Conservation (phyloP, 2,888 invertebrate species). For the Tubulanus polymorphus region DNA sequence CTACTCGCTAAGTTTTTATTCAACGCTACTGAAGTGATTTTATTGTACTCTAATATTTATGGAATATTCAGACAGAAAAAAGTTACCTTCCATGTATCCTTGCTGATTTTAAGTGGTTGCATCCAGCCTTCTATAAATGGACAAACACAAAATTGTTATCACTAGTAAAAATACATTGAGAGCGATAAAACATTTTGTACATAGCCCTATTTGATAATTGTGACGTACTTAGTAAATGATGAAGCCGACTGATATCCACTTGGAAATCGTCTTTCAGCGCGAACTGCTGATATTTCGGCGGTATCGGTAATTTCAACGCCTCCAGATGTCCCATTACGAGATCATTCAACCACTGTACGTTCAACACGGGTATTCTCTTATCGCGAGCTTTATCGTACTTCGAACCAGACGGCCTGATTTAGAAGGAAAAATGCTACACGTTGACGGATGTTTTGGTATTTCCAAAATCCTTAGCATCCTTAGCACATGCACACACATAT, state of each 20-base stretch:
- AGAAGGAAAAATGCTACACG: background rate
- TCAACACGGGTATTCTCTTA: constrained; percentile 87
- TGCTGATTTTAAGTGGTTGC: constrained; percentile 67
- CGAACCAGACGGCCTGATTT: constrained; percentile 71
- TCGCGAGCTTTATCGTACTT: constrained; percentile 88
- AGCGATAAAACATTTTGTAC: background rate
- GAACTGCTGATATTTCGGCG: constrained; percentile 76
- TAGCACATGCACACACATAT: no score
- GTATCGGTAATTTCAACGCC: constrained; percentile 59
- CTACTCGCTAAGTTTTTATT: no score
- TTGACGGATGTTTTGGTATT: background rate
- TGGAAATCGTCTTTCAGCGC: constrained; percentile 58
- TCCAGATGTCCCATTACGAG: constrained; percentile 82
- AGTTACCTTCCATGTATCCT: constrained; percentile 51
- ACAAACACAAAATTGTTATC: background rate
- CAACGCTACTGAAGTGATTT: background rate
- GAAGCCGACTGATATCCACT: constrained; percentile 13
- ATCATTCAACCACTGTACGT: constrained; percentile 89
- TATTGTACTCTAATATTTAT: background rate
- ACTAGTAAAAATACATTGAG: constrained; percentile 7
- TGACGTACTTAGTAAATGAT: background rate
- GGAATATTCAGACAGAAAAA: background rate
- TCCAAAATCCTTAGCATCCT: no score
- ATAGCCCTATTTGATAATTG: background rate
- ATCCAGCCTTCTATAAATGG: constrained; percentile 80